A percentile compares a stretch with the other conserved stretches of the same genome.
These are phyloP conservation scores for Recurvirostra avosetta DNA, from an alignment of 2,113 vertebrate species.

Conservation along the genomic window DNA sequence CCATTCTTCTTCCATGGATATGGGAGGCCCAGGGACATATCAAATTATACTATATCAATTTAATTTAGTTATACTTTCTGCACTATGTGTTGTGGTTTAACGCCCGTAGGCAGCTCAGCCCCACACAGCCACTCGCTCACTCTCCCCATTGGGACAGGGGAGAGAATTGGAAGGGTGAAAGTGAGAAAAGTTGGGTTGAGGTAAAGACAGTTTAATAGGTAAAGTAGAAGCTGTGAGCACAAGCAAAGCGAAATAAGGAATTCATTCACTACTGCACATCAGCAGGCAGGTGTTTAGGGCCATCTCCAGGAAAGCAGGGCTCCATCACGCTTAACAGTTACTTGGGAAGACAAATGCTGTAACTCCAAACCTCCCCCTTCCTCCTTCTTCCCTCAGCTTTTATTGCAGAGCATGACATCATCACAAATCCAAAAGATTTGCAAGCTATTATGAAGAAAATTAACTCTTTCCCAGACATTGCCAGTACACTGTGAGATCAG, in stretches of 20 bases:
- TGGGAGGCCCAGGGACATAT: neutral
- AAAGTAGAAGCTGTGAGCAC: rapidly evolving
- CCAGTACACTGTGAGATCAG: neutral
- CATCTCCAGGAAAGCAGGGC: neutral
- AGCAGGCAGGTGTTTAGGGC: neutral
- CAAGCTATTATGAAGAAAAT: neutral
- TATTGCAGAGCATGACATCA: neutral
- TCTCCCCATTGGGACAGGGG: rapidly evolving
- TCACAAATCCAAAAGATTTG: neutral
- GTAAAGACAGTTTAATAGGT: neutral
- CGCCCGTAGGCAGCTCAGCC: neutral
- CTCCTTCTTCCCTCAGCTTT: neutral
- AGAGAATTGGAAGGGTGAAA: neutral
- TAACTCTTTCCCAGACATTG: neutral
- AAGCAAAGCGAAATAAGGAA: neutral
- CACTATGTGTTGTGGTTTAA: neutral
- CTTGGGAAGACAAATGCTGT: neutral
- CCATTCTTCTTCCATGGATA: neutral
- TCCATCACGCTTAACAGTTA: rapidly evolving
- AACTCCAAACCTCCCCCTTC: rapidly evolving
- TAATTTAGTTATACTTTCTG: neutral
- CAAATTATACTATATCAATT: neutral
- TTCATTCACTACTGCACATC: rapidly evolving
- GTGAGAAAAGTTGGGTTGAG: neutral
- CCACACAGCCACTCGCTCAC: rapidly evolving